Base-by-base conservation (phyloP, 2,797 vertebrate genomes). In the Sternarchorhynchus goeldii region DNA sequence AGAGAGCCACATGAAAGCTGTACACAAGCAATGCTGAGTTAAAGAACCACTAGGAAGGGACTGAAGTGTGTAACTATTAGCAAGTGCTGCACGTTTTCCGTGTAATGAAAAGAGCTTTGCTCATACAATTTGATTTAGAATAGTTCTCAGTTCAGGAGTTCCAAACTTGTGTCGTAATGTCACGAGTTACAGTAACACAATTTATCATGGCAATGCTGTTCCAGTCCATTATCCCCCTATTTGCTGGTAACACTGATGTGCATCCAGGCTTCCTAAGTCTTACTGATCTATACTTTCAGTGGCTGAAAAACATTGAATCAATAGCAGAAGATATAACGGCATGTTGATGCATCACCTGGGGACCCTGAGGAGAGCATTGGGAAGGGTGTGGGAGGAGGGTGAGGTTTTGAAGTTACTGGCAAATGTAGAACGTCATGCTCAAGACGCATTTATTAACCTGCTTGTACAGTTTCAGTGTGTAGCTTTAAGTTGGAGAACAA, bases 211-310 rank as follows among this genome's bases (percentile, higher is more conserved):
- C 77, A 79, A 31, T 45, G 14, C 6, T 79, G 18, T 58, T 75
- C 68, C 82, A 21, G 2, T 88, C 83, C 81, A 87, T 87, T 85
- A 73, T 85, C 75, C 67, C 39, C n/a, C 25, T 25, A 10, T 64
- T 50, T 64, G 17, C 32, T 81, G 32, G 34, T 73, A 72, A 72
- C 84, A 80, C 83, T 20, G 70, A 85, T 83, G 2, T 57, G 10
- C 25, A 69, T 31, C 21, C 7, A 74, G 17, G 18, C 41, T 72
- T 82, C 59, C 66, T 82, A 53, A 68, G 77, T 79, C 16, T 70
- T 62, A 63, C 41, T 39, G 7, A 55, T 25, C 45, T 34, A 16
- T 18, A n/a, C 36, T 39, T 53, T 14, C 53, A 60, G 29, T 53
- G 17, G 25, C 34, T 67, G 39, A 73, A 67, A 53, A 1, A 68